These are phyloP conservation scores for Odobenus rosmarus DNA, from an alignment of 2,113 vertebrate species.

Conservation along the genomic window DNA sequence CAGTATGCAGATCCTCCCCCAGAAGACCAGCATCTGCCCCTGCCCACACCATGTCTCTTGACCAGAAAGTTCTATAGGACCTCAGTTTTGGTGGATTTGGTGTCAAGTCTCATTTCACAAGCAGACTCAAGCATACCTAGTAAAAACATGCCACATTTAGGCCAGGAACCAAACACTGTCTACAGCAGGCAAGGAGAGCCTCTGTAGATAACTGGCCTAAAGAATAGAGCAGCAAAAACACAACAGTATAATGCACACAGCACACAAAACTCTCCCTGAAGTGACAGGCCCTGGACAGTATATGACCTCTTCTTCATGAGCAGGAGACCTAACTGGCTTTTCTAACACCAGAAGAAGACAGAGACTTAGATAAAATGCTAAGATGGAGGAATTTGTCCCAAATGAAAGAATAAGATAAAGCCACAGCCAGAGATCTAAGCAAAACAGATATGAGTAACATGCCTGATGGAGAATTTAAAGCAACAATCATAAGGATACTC, in stretches of 20 bases:
- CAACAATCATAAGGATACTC: neutral
- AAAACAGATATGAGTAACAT: neutral
- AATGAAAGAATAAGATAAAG: neutral
- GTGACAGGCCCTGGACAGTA: neutral
- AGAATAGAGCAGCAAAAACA: neutral
- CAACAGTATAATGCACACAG: neutral
- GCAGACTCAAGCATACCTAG: neutral
- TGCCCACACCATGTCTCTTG: neutral
- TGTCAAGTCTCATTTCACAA: neutral
- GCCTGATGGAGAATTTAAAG: neutral
- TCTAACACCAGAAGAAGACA: neutral
- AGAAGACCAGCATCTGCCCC: neutral
- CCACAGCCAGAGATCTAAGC: neutral
- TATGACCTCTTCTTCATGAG: neutral
- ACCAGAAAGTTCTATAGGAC: neutral
- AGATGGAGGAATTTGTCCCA: neutral
- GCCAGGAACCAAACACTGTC: neutral
- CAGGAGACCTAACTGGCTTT: neutral
- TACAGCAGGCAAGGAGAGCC: neutral
- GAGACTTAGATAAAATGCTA: neutral
- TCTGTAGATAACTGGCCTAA: neutral
- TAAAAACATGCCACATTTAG: neutral
- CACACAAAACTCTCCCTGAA: neutral
- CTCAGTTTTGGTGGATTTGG: neutral
- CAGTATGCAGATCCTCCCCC: neutral